These are phyloP conservation scores for Prochilodus magdalenae DNA, from an alignment of 2,113 vertebrate species.

Conservation along the genomic window DNA sequence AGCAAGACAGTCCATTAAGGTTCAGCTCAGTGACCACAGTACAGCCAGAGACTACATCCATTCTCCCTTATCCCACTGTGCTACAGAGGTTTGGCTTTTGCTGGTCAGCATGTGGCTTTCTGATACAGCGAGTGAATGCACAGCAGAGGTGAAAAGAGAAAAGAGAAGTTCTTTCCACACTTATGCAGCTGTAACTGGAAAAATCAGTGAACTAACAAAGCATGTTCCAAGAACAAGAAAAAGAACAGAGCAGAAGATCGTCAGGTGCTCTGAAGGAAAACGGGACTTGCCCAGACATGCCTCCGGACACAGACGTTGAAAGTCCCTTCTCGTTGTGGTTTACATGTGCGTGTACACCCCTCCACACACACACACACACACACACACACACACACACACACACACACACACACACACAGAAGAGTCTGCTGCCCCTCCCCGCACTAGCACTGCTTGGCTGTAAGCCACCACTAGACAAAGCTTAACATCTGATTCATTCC, in stretches of 20 bases:
- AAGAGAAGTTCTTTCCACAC: constrained; percentile 25
- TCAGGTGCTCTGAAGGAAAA: constrained; percentile 39
- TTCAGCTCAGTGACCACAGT: not conserved
- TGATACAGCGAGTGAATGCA: constrained; percentile 1
- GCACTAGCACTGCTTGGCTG: constrained; percentile 29
- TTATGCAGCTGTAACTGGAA: constrained; percentile 33
- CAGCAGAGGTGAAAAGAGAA: not conserved
- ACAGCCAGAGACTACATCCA: not conserved
- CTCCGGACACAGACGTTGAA: constrained; percentile 42
- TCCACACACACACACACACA: not conserved
- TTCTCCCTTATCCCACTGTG: not conserved
- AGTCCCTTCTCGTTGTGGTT: constrained; percentile 16
- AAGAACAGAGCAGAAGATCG: constrained; percentile 47
- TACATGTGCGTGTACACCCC: not conserved
- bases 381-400: constrained; percentile 23
- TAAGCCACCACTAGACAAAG: constrained; percentile 17
- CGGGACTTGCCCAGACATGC: constrained; percentile 70
- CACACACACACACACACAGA: constrained; percentile 17
- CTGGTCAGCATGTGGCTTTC: not conserved
- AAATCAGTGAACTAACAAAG: constrained; percentile 55
- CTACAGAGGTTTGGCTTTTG: not conserved
- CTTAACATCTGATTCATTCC: constrained; percentile 32
- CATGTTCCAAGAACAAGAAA: constrained; percentile 36
- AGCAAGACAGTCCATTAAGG: constrained; percentile 59
- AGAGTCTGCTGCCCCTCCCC: not conserved